Conservation (phyloP, 2,113 vertebrate genomes). For the Melospiza melodia region DNA sequence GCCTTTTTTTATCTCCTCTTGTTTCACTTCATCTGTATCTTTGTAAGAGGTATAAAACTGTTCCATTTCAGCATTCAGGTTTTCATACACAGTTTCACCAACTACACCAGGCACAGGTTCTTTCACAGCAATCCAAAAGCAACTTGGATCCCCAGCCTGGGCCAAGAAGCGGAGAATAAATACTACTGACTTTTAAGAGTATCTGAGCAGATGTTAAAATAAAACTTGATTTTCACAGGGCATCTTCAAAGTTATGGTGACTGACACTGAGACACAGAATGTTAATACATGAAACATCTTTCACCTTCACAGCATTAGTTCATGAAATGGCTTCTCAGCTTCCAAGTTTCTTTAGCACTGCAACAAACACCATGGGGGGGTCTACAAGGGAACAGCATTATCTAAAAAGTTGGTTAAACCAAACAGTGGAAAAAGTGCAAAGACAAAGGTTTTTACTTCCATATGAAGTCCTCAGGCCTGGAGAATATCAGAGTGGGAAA, state of each 20-base stretch:
- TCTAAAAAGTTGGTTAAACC: neutral
- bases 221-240: neutral
- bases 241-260: neutral
- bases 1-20: constrained; percentile 55
- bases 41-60: constrained; percentile 59
- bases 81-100: constrained; percentile 65
- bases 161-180: neutral
- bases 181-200: neutral
- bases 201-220: neutral
- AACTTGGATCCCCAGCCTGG: constrained; percentile 75
- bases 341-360: neutral
- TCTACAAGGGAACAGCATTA: neutral
- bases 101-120: neutral
- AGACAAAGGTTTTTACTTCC: neutral
- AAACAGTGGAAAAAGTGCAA: neutral
- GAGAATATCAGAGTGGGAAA: neutral
- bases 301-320: neutral
- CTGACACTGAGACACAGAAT: neutral
- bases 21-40: constrained; percentile 57
- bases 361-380: rapidly evolving
- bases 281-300: neutral
- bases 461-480: neutral
- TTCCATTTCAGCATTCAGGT: constrained; percentile 72
- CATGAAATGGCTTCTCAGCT: neutral
- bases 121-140: constrained; percentile 78